These are phyloP conservation scores for Cygnus olor DNA, from an alignment of 2,797 vertebrate genomes.

Conservation along the genomic window DNA sequence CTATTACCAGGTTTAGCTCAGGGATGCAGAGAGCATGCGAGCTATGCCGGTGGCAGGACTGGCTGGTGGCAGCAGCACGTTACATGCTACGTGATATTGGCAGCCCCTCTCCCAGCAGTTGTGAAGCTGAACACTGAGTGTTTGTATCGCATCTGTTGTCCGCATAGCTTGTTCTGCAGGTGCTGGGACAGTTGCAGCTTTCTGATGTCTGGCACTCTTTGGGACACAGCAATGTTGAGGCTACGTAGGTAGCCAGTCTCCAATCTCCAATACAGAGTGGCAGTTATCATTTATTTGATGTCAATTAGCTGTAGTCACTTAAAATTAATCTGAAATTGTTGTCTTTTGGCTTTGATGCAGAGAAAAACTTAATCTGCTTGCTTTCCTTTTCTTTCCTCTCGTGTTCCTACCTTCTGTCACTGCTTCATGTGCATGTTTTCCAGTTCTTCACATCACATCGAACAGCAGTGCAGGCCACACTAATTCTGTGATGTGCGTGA, in stretches of 20 bases:
- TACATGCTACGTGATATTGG: fast-evolving
- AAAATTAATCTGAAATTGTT: neutral
- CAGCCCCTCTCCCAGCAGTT: neutral
- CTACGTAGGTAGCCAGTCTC: neutral
- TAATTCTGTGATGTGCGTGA: neutral
- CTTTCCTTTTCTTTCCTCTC: neutral
- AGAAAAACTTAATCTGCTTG: neutral
- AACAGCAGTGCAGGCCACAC: fast-evolving
- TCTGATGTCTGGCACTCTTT: fast-evolving
- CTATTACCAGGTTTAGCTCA: neutral
- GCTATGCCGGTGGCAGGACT: neutral
- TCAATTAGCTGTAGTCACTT: neutral
- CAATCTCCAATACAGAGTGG: too few species aligned
- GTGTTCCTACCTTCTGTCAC: neutral
- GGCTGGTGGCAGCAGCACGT: fast-evolving
- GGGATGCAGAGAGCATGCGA: neutral
- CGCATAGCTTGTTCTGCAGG: neutral
- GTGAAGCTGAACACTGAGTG: fast-evolving
- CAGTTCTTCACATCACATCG: neutral
- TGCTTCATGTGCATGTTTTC: neutral
- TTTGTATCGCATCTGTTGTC: neutral
- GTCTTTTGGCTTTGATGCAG: neutral
- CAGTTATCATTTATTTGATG: neutral
- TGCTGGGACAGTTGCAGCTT: neutral
- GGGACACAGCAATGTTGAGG: neutral